Base-by-base conservation (phyloP, 2,797 vertebrate genomes). In the Eupleurogrammus muticus region DNA sequence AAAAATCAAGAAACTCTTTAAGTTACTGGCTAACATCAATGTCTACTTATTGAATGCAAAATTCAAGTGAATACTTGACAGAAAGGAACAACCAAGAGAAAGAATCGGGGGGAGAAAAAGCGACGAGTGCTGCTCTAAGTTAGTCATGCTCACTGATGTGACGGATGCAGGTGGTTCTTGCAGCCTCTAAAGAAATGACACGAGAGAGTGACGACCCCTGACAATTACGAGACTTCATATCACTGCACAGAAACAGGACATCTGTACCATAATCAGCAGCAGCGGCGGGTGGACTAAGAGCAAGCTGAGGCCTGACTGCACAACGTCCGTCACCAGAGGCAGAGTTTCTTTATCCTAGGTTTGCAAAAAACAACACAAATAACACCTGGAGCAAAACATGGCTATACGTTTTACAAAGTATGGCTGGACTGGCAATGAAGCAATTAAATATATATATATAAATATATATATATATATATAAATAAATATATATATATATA, bases 341-440 rank as follows among this genome's bases (percentile, higher is more conserved):
- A 69, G 81, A 80, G 79, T 71, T 70, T 83, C 52, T 75, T 79
- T 57, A 61, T 84, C 68, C 83, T 88, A 83, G 82, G 82, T 84
- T 86, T 89, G 92, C 92, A 83, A 70, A 86, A 44, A 93, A 92
- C 88, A 88, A 89, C 91, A 92, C 92, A 72, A 92, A 85, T 85
- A 89, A 92, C 90, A 92, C 90, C 88, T 88, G 88, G 84, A 86
- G 90, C 88, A 80, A 85, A 89, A 91, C 89, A 66, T 83, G 73
- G 75, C 79, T 75, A 62, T 82, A 82, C 68, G 59, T 80, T 83
- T 80, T 79, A 85, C 81, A 83, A 88, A 87, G 75, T 87, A 73
- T 77, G 85, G 85, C 86, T 49, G 17, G 81, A 87, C 79, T 57
- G 76, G 88, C 83, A 75, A 65, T 79, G 80, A 91, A 91, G 88